Evolutionary conservation across 2,113 vertebrate genomes (phyloP).

Genomic region (Dendrocopos noguchii): DNA sequence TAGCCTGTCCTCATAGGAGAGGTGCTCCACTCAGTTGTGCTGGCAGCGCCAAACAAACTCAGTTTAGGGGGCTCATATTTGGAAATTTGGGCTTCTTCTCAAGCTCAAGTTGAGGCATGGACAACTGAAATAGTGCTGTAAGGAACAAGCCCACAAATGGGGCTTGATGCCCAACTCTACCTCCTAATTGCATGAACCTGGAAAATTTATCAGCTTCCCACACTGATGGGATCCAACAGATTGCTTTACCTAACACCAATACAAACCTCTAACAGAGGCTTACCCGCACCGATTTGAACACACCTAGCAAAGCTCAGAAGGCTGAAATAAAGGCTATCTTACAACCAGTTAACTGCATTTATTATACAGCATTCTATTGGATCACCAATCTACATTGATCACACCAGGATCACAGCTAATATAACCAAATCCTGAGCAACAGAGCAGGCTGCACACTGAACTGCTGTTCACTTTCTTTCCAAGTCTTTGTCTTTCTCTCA

Average conservation of each 20-base stretch:
- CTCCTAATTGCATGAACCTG: background rate
- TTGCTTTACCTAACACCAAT: background rate
- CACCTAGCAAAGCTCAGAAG: background rate
- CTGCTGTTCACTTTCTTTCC: background rate
- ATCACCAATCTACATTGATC: background rate
- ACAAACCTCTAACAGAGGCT: background rate
- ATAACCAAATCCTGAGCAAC: background rate
- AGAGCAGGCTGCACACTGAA: background rate
- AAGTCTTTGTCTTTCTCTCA: slow-evolving; percentile 11
- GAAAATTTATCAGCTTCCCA: background rate
- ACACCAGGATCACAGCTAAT: background rate
- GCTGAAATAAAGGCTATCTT: background rate
- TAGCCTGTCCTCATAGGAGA: no score
- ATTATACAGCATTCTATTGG: background rate
- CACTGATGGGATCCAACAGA: background rate
- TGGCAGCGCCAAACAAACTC: background rate
- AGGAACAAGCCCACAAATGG: background rate
- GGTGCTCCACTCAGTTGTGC: background rate
- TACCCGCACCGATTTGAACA: background rate
- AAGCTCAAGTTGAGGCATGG: background rate
- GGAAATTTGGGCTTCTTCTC: background rate
- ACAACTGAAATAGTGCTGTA: background rate
- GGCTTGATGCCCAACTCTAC: background rate
- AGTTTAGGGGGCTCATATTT: background rate
- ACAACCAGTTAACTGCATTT: background rate